phyloP scores from a whole-genome alignment of 2,113 vertebrate genomes.

The Microtus richardsoni region DNA sequence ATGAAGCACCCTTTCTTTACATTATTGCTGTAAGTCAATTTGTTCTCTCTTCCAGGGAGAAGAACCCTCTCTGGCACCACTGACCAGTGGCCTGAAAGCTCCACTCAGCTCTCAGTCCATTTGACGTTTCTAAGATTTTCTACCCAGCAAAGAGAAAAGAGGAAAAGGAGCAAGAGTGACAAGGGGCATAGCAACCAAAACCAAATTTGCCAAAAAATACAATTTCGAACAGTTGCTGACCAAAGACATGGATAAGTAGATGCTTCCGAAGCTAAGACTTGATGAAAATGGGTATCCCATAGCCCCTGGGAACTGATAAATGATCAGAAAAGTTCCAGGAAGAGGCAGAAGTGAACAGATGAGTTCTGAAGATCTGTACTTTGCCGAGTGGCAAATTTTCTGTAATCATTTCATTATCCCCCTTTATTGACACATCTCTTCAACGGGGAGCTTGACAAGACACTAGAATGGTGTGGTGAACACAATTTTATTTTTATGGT shows the following conservation, averaged over 20 bases:
- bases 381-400: background rate
- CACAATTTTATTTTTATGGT: background rate
- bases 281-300: constrained; percentile 6
- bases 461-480: background rate
- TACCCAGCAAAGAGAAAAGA: background rate
- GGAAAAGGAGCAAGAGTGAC: constrained; percentile 1
- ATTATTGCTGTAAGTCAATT: background rate
- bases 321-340: constrained; percentile 23
- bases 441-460: background rate
- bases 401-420: background rate
- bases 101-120: background rate
- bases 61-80: background rate
- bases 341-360: constrained; percentile 7
- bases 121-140: background rate
- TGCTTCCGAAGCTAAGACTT: constrained; percentile 7
- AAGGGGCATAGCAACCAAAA: background rate
- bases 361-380: background rate
- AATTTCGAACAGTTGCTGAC: background rate
- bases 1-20: background rate
- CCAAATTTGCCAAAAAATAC: background rate
- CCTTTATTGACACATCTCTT: background rate
- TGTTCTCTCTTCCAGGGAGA: background rate
- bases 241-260: background rate
- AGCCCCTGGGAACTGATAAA: background rate
- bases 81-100: background rate